Percentiles rank a stretch among this genome's conserved stretches.
Evolutionary conservation across 2,113 vertebrate genomes (phyloP).

Genomic region (Electrona antarctica): DNA sequence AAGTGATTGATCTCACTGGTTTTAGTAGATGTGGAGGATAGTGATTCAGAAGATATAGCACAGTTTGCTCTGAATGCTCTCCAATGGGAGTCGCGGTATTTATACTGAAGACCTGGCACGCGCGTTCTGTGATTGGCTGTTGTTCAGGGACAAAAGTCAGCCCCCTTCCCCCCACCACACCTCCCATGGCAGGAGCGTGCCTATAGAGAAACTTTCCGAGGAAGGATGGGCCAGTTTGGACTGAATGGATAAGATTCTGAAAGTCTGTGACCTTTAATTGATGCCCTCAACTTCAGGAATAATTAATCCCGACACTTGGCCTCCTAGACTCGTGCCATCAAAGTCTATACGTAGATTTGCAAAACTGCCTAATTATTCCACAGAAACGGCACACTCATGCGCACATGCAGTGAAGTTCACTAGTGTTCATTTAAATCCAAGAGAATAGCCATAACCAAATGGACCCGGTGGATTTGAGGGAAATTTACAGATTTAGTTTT

Average conservation of each 20-base stretch:
- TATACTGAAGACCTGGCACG: slow-evolving; percentile 72
- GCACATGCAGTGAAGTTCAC: no score
- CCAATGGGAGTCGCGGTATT: slow-evolving; percentile 33
- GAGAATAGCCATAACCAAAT: no score
- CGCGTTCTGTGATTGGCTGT: slow-evolving; percentile 74
- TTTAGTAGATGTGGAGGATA: slow-evolving; percentile 18
- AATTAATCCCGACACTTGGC: slow-evolving; percentile 43
- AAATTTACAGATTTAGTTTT: no score
- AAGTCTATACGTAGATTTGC: slow-evolving; percentile 7
- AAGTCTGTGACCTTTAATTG: slow-evolving; percentile 55
- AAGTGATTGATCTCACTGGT: neutral
- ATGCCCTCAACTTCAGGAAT: slow-evolving; percentile 32
- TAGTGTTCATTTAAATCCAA: no score
- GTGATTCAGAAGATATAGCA: slow-evolving; percentile 7
- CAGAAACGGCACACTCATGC: no score
- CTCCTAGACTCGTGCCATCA: slow-evolving; percentile 1
- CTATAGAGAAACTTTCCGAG: slow-evolving; percentile 65
- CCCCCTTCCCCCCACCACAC: slow-evolving; percentile 33
- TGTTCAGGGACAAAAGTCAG: slow-evolving; percentile 49
- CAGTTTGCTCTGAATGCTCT: slow-evolving; percentile 35
- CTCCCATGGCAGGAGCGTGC: slow-evolving; percentile 67
- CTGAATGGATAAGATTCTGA: slow-evolving; percentile 60
- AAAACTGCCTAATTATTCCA: neutral
- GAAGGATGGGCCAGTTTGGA: slow-evolving; percentile 38
- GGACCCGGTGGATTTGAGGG: no score